phyloP scores from a whole-genome alignment of 2,797 vertebrate species.

The Argya squamiceps region DNA sequence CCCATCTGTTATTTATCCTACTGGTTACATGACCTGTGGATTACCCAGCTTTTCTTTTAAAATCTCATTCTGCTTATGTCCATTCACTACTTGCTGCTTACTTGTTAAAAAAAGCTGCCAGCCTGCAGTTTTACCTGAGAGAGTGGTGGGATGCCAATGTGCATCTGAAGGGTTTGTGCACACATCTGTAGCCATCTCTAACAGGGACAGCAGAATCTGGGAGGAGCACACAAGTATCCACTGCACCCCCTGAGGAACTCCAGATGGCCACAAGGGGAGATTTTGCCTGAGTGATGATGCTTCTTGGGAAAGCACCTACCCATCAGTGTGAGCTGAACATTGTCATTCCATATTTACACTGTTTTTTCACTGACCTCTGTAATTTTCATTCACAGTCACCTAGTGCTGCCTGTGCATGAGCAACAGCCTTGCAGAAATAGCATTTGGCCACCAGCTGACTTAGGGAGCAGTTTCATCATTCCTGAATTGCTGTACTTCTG shows the following conservation, averaged over 20 bases:
- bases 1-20: conserved; percentile 64
- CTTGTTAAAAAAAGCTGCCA: not conserved
- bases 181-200: not conserved
- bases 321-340: not conserved
- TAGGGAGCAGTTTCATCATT: fast-evolving
- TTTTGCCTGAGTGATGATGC: not conserved
- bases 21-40: conserved; percentile 14
- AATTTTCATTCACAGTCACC: not conserved
- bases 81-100: not conserved
- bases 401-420: not conserved
- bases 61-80: not conserved
- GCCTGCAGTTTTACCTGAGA: not conserved
- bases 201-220: not conserved
- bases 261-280: not conserved
- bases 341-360: not conserved
- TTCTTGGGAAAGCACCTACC: not conserved
- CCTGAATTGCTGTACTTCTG: not conserved
- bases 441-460: not conserved
- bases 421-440: not conserved
- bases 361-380: not conserved
- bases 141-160: not conserved
- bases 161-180: not conserved
- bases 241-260: not conserved
- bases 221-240: not conserved
- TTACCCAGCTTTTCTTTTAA: conserved; percentile 34